Conservation (phyloP, 2,113 vertebrate genomes). For the Clarias magur region DNA sequence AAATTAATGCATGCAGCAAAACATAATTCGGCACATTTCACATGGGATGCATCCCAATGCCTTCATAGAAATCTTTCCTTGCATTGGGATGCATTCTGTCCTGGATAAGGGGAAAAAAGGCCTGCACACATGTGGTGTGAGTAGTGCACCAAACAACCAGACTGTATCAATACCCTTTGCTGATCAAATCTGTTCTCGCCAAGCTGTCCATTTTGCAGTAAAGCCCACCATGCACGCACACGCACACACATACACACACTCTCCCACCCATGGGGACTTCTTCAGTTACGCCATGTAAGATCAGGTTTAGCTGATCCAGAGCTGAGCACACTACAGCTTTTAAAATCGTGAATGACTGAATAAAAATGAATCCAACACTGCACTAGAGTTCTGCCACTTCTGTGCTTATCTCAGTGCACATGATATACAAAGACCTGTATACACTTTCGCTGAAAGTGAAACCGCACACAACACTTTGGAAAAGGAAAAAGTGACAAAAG, state of each 20-base stretch:
- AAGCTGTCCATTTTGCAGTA: not conserved
- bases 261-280: not conserved
- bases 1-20: not conserved
- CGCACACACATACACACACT: constrained; percentile 12
- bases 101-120: not conserved
- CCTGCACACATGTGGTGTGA: not conserved
- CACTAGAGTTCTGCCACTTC: not conserved
- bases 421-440: not conserved
- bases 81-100: not conserved
- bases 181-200: constrained; percentile 11
- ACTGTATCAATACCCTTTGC: not conserved
- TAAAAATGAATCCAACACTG: not conserved
- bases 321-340: constrained; percentile 33
- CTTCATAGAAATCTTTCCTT: not conserved
- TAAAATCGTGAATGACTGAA: constrained; percentile 17
- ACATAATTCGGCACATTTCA: not conserved
- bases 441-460: not conserved
- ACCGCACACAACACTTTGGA: not conserved
- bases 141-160: not conserved
- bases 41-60: not conserved
- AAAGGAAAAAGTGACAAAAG: not conserved
- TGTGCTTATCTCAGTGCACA: not conserved
- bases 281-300: constrained; percentile 14
- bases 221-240: not conserved
- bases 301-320: constrained; percentile 28